Base-by-base conservation (phyloP, 2,113 vertebrate species). In the Tautogolabrus adspersus region DNA sequence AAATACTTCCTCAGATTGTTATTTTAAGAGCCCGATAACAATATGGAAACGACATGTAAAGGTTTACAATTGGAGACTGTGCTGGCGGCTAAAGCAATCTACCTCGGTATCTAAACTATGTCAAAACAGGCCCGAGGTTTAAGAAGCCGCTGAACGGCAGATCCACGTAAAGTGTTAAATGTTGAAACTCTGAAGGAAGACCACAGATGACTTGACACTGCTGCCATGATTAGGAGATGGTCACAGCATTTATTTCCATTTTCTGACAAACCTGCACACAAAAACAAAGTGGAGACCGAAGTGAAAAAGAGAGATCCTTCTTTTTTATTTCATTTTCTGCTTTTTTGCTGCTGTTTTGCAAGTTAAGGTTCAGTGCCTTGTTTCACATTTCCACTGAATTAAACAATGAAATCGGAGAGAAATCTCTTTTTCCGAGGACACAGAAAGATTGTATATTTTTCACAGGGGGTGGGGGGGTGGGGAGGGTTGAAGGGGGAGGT, bases 341-440 rank as follows among this genome's bases (percentile, higher is more conserved):
- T 64, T 72, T 75, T 69, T 62, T 81, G 83, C 81, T 87, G 87
- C 72, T 79, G 75, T 86, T 93, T 90, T 8, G 55, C 72, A 85
- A 60, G 52, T 83, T 66, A 87, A 87, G 84, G 78, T 91, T 84
- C 89, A 75, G 67, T 12, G 60, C 83, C 88, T 92, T 91, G 69
- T 79, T 90, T 58, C 42, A 81, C 47, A 64, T 74, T 89, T 88
- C 38, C 80, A 89, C 78, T 66, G 84, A 81, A 86, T 93, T 81
- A 89, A 89, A 87, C 85, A 81, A 93, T 93, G 90, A 94, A 94
- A 93, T 83, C 46, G 72, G 86, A 93, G 90, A 87, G 93, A 95
- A 92, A 88, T 92, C 89, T 94, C 91, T 94, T 93, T 94, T 94
- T 93, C 92, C 86, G 84, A 91, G 89, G 88, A 94, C 92, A 94